These are phyloP conservation scores for Heteractis magnifica DNA, from an alignment of 92 coral and sea anemone species.

Conservation along the genomic window DNA sequence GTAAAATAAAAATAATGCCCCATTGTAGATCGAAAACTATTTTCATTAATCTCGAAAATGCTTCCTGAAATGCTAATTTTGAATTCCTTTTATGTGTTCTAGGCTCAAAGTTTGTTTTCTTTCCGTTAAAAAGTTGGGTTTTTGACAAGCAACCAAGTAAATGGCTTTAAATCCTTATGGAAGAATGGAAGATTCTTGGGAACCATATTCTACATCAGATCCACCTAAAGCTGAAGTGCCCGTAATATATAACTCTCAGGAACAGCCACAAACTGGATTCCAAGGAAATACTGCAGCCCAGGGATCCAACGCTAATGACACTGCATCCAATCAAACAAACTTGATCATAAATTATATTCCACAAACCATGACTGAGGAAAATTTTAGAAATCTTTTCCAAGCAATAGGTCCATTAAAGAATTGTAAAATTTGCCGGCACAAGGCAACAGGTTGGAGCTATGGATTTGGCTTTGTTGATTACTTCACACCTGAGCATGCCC, in stretches of 20 bases:
- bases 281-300: not conserved
- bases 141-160: not conserved
- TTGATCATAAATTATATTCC: slow-evolving; percentile 78
- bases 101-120: too few relatives aligned
- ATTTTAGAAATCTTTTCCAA: slow-evolving; percentile 63
- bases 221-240: not conserved
- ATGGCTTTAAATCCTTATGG: slow-evolving; percentile 3
- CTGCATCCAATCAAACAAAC: slow-evolving; percentile 43
- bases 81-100: too few relatives aligned
- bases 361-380: slow-evolving; percentile 64
- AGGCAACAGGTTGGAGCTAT: slow-evolving; percentile 75
- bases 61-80: too few relatives aligned
- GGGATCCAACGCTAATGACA: not conserved
- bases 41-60: too few relatives aligned
- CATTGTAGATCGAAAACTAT: too few relatives aligned
- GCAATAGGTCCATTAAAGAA: slow-evolving; percentile 66
- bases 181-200: slow-evolving; percentile 5
- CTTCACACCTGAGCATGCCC: slow-evolving; percentile 79
- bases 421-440: slow-evolving; percentile 78
- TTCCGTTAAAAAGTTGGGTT: too few relatives aligned
- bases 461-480: slow-evolving; percentile 90
- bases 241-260: slow-evolving; percentile 1
- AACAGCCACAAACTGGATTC: not conserved
- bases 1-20: too few relatives aligned
- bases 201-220: slow-evolving; percentile 21